Conservation (phyloP, 1,140 invertebrate genomes). For the Dysdera silvatica region DNA sequence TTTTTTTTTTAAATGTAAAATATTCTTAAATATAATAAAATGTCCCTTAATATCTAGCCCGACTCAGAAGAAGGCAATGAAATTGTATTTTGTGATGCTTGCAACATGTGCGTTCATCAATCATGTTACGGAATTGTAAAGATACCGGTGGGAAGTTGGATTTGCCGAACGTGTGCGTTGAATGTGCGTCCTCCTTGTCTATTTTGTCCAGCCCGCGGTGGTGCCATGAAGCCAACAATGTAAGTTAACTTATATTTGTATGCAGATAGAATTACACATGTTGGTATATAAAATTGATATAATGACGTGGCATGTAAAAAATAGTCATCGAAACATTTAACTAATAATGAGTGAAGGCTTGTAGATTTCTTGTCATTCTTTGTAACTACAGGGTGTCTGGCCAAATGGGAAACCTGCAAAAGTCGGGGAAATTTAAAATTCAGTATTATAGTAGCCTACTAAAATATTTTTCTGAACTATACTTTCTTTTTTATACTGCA, state of each 20-base stretch:
- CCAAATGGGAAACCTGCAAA: too few relatives aligned
- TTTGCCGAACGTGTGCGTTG: constrained; percentile 77
- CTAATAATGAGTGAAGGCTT: too few relatives aligned
- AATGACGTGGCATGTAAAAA: too few relatives aligned
- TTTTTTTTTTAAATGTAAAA: not conserved
- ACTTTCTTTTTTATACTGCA: too few relatives aligned
- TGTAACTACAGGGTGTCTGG: too few relatives aligned
- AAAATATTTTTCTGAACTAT: too few relatives aligned
- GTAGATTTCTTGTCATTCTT: too few relatives aligned
- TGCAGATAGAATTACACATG: too few relatives aligned
- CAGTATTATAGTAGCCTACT: too few relatives aligned
- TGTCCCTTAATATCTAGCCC: constrained; percentile 52
- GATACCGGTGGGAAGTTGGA: constrained; percentile 92
- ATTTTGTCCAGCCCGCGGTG: constrained; percentile 88
- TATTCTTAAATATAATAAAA: not conserved
- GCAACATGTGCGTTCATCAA: constrained; percentile 97
- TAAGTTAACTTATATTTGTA: not conserved
- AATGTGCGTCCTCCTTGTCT: constrained; percentile 74
- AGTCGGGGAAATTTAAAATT: too few relatives aligned
- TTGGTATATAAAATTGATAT: too few relatives aligned
- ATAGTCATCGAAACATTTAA: too few relatives aligned
- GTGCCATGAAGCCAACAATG: constrained; percentile 92
- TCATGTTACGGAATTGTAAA: constrained; percentile 96
- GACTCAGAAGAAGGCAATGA: constrained; percentile 97
- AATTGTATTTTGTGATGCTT: constrained; percentile 99